Evolutionary conservation across 2,888 invertebrate species (phyloP).

Genomic region (Girardia tigrina): DNA sequence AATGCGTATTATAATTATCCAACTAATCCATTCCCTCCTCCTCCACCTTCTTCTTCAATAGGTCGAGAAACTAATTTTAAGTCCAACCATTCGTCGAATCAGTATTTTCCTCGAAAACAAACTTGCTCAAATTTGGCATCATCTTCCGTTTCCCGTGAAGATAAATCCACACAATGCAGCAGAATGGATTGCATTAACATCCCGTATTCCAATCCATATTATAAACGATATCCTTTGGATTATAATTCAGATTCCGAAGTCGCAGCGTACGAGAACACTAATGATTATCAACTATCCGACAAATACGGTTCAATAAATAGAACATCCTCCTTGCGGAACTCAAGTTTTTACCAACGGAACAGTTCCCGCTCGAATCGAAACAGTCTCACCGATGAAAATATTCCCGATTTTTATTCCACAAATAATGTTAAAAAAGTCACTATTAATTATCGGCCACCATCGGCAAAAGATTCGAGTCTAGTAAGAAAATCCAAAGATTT

Average conservation of each 20-base stretch:
- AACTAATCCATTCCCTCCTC: neutral
- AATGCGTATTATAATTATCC: neutral
- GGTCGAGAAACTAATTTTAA: constrained; percentile 1
- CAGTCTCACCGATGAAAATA: neutral
- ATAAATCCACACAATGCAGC: constrained; percentile 5
- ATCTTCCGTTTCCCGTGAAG: neutral
- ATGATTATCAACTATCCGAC: neutral
- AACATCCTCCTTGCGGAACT: neutral
- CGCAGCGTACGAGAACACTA: neutral
- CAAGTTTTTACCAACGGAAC: neutral
- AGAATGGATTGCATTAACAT: neutral
- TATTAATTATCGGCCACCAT: neutral
- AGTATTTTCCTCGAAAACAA: constrained; percentile 7
- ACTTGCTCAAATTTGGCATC: neutral
- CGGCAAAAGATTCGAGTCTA: neutral
- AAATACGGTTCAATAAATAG: constrained; percentile 1
- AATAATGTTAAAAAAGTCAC: neutral
- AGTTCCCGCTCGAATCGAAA: neutral
- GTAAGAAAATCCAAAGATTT: neutral
- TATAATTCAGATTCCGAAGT: constrained; percentile 4
- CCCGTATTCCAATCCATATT: neutral
- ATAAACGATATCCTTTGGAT: constrained; percentile 3
- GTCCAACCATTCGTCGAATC: neutral
- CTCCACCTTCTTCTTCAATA: no score
- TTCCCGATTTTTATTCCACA: neutral